Evolutionary conservation across 1,140 invertebrate genomes (phyloP), one percentile per base, ranked within the genome.

Genomic region (Nasonia longicornis): DNA sequence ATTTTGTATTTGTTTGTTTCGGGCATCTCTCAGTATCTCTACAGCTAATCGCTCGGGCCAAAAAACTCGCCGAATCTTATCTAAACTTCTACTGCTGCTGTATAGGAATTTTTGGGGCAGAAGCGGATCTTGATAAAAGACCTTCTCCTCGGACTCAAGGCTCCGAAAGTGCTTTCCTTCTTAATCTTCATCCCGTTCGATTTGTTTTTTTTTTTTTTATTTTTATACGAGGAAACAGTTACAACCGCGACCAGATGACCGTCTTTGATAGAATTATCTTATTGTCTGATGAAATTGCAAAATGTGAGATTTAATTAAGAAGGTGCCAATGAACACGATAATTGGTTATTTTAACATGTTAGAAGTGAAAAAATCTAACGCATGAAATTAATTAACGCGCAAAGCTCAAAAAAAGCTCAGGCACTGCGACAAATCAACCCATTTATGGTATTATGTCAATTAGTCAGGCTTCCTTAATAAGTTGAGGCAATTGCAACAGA

Each of bases 41-140:
- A 77, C 83, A 76, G 80, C 88, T 89, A 89, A 89, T 90, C 88
- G 88, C 76, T 80, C 64, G 74, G 75, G 72, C 81, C 83, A 77
- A 83, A 83, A 86, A 87, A 85, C 85, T 85, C 77, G 83, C 78
- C 82, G 85, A 87, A 87, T 87, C 85, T 85, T 83, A 1, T 16
- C n/a, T 58, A 58, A 58, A 58, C 52, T 16, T 58, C 20, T 14
- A 58, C 3, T 22, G 11, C 42, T 6, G 66, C 6, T 69, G 81
- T 26, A 26, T 26, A 84, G 87, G 88, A 89, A 89, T 89, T 89
- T 89, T 89, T 85, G 72, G 84, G 72, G 79, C 84, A 87, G 79
- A 85, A 87, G 85, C 74, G 85, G 75, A 87, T 88, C 87, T 87
- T 86, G 89, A 89, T 89, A 88, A 86, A 87, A 83, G 22, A 75